These are phyloP conservation scores for Buphagus erythrorhynchus DNA, from an alignment of 2,797 vertebrate genomes.

Conservation along the genomic window DNA sequence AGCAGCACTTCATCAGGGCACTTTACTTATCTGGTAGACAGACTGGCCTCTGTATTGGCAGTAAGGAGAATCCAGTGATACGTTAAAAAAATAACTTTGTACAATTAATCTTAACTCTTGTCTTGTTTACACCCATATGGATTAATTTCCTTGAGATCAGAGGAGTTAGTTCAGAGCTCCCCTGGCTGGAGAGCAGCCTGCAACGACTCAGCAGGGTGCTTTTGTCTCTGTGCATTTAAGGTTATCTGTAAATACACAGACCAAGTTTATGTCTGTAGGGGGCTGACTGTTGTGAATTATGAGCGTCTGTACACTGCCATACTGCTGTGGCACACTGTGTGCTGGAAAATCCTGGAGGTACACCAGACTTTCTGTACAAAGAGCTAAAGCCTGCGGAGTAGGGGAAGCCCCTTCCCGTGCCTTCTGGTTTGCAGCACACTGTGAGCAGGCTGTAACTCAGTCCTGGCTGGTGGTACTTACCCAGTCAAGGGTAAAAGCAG, in stretches of 20 bases:
- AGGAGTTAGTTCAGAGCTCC: not conserved
- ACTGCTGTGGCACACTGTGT: not conserved
- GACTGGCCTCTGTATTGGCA: not conserved
- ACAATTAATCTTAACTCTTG: not conserved
- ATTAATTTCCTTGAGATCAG: slow-evolving; percentile 40
- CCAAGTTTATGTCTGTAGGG: not conserved
- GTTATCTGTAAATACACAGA: not conserved
- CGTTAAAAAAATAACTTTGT: not conserved
- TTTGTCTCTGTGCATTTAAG: not conserved
- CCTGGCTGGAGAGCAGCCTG: not conserved
- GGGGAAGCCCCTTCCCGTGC: not conserved
- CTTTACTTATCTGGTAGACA: not conserved
- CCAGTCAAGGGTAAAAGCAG: not conserved
- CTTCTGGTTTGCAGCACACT: not conserved
- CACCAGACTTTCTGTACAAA: not conserved
- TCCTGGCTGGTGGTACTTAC: not conserved
- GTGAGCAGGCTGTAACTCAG: not conserved
- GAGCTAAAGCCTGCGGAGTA: not conserved
- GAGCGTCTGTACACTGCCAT: not conserved
- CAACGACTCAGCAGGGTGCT: not conserved
- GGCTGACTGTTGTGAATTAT: not conserved
- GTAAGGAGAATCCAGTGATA: not conserved
- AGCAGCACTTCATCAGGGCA: not conserved
- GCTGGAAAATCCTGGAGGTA: not conserved
- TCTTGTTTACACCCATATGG: slow-evolving; percentile 4